Percentiles rank a stretch among this genome's conserved stretches.
Conservation (phyloP, 2,797 vertebrate genomes). For the Neomorphus geoffroyi region DNA sequence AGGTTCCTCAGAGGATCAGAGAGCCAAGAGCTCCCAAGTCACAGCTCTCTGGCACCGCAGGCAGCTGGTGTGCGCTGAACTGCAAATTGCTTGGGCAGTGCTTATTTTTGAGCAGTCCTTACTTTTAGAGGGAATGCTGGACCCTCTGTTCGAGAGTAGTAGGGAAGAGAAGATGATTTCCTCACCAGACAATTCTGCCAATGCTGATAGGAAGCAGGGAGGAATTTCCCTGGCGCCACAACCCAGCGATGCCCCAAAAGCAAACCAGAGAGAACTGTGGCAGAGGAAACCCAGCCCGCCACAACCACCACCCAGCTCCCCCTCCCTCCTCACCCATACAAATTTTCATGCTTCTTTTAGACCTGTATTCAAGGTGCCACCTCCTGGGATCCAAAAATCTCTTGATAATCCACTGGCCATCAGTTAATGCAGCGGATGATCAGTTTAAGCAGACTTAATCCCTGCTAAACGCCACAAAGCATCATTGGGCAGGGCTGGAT, state of each 20-base stretch:
- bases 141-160: neutral
- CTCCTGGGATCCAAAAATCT: neutral
- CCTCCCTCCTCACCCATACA: neutral
- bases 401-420: neutral
- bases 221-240: neutral
- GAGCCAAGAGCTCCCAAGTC: neutral
- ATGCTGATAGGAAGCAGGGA: neutral
- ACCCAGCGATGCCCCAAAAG: neutral
- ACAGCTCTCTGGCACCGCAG: accelerated
- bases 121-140: neutral
- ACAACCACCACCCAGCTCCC: neutral
- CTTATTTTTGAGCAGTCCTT: neutral
- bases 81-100: neutral
- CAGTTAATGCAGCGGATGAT: neutral
- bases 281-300: neutral
- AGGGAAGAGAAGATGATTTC: neutral
- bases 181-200: neutral
- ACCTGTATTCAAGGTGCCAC: neutral
- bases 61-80: neutral
- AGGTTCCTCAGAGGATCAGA: neutral
- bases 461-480: accelerated
- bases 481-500: accelerated
- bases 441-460: neutral
- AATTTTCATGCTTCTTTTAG: neutral
- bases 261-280: neutral